phyloP scores from a whole-genome alignment of 2,113 vertebrate genomes.

The Ploceus nigricollis region DNA sequence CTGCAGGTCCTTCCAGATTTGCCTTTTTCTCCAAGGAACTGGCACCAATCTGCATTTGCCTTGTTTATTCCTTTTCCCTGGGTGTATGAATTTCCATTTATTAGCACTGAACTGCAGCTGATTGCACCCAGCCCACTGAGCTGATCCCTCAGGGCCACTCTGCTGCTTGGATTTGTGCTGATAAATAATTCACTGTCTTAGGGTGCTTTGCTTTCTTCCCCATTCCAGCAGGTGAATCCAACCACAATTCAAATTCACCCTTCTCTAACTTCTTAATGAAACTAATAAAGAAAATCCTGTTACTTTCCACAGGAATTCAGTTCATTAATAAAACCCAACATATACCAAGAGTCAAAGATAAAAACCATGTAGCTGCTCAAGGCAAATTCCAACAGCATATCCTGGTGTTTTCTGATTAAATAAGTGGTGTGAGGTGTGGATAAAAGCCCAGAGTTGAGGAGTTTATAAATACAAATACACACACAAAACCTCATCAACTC shows the following conservation, averaged over 20 bases:
- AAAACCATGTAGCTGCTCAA: neutral
- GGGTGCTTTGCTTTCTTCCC: neutral
- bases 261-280: neutral
- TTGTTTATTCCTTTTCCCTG: conserved; percentile 47
- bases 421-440: neutral
- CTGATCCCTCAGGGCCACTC: neutral
- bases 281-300: neutral
- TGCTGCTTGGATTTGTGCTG: neutral
- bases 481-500: neutral
- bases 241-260: neutral
- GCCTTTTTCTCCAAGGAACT: conserved; percentile 5
- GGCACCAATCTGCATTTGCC: conserved; percentile 27
- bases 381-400: neutral
- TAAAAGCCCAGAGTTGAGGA: neutral
- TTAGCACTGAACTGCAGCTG: conserved; percentile 51
- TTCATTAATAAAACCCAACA: neutral
- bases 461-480: neutral
- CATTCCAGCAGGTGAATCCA: neutral
- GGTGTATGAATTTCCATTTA: conserved; percentile 62
- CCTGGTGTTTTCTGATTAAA: neutral
- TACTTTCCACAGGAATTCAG: neutral
- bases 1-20: neutral
- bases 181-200: conserved; percentile 56
- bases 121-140: conserved; percentile 38
- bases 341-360: neutral